These are phyloP conservation scores for Lepas anatifera DNA, from an alignment of 2,888 invertebrate species.

Conservation along the genomic window DNA sequence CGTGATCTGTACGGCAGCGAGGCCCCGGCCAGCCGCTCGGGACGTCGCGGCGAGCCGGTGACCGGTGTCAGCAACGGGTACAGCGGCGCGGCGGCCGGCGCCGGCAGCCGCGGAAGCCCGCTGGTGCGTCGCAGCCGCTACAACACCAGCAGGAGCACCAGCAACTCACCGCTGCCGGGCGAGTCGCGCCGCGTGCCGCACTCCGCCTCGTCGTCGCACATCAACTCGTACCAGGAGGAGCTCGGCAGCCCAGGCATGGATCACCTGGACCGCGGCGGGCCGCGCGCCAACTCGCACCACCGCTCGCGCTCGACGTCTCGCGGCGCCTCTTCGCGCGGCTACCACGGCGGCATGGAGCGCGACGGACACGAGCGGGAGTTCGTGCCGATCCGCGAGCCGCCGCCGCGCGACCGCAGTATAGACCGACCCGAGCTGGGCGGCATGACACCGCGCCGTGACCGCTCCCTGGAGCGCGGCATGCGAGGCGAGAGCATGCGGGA, in stretches of 20 bases:
- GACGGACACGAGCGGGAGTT: slow-evolving; percentile 68
- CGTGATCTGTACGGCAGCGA: slow-evolving; percentile 44
- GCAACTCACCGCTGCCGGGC: slow-evolving; percentile 23
- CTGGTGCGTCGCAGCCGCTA: slow-evolving; percentile 23
- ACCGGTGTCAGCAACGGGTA: slow-evolving; percentile 16
- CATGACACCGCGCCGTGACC: slow-evolving; percentile 36
- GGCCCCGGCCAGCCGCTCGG: slow-evolving; percentile 33
- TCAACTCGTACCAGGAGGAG: slow-evolving; percentile 23
- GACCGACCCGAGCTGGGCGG: slow-evolving; percentile 29
- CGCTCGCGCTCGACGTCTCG: slow-evolving; percentile 69
- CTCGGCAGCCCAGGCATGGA: slow-evolving; percentile 35
- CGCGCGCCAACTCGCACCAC: slow-evolving; percentile 43
- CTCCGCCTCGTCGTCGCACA: background rate
- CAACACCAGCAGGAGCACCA: slow-evolving; percentile 20
- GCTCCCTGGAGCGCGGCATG: slow-evolving; percentile 53
- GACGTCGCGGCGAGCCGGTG: slow-evolving; percentile 33
- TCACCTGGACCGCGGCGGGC: slow-evolving; percentile 37
- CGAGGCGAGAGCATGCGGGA: slow-evolving; percentile 31
- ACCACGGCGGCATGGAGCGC: slow-evolving; percentile 47
- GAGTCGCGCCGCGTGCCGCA: slow-evolving; percentile 12
- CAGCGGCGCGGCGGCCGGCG: slow-evolving; percentile 29
- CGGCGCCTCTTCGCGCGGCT: slow-evolving; percentile 43
- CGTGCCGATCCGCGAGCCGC: slow-evolving; percentile 59
- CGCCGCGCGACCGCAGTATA: slow-evolving; percentile 32
- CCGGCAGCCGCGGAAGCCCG: slow-evolving; percentile 28